Percentiles rank a stretch among this genome's conserved stretches.
Conservation (phyloP, 2,113 vertebrate species). For the Paramormyrops kingsleyae region DNA sequence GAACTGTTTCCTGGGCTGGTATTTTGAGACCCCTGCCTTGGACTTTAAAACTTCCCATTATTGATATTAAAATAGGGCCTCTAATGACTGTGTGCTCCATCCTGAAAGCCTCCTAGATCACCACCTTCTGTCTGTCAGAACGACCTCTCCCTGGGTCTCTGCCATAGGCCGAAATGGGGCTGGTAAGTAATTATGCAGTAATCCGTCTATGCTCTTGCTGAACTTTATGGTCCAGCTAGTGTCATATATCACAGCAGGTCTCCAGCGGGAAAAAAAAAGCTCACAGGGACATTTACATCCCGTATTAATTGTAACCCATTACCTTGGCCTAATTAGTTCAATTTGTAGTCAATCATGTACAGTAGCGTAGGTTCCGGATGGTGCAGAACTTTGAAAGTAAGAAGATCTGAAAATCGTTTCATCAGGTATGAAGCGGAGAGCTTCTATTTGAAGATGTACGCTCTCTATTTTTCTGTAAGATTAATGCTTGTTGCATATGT, state of each 20-base stretch:
- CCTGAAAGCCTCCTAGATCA: conserved; percentile 18
- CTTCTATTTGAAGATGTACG: background rate
- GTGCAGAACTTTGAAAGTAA: background rate
- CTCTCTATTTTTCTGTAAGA: background rate
- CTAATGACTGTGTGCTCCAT: conserved; percentile 26
- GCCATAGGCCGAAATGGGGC: background rate
- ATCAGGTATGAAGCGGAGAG: background rate
- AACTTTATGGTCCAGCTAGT: conserved; percentile 3
- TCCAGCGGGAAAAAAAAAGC: background rate
- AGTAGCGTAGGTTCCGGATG: background rate
- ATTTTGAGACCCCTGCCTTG: conserved; percentile 7
- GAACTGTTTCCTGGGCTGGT: background rate
- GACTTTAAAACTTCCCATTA: conserved; percentile 16
- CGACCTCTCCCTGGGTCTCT: background rate
- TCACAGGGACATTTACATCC: background rate
- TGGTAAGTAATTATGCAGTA: background rate
- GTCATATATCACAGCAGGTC: background rate
- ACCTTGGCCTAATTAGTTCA: background rate
- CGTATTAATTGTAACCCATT: background rate
- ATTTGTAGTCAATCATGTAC: conserved; percentile 6
- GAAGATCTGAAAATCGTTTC: background rate
- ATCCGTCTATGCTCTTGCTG: background rate
- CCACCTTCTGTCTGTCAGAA: background rate
- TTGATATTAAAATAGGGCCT: conserved; percentile 38
- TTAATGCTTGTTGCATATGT: background rate